phyloP scores from a whole-genome alignment of 2,797 vertebrate genomes.

The Coendou prehensilis region DNA sequence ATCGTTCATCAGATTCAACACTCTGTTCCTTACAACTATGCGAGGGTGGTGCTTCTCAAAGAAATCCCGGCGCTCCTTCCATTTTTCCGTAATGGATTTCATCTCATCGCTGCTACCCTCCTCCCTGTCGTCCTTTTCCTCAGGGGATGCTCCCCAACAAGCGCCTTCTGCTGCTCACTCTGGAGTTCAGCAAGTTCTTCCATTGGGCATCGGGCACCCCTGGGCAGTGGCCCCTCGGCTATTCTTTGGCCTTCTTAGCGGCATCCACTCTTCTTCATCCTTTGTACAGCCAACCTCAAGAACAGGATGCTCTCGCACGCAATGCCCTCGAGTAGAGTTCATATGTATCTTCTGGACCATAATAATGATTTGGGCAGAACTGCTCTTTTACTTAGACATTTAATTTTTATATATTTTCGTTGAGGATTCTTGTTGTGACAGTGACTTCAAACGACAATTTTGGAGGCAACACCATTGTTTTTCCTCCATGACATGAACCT shows the following conservation, averaged over 20 bases:
- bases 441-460: not conserved
- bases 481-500: conserved; percentile 28
- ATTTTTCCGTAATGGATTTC: not conserved
- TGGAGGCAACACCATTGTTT: not conserved
- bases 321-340: not conserved
- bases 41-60: not conserved
- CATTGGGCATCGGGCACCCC: not conserved
- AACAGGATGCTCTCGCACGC: not conserved
- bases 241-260: not conserved
- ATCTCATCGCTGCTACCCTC: not conserved
- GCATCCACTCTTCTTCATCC: not conserved
- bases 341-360: not conserved
- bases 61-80: not conserved
- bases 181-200: not conserved
- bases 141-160: not conserved
- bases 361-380: not conserved
- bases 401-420: not conserved
- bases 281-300: not conserved
- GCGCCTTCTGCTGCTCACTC: not conserved
- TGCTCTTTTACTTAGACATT: conserved; percentile 12
- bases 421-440: not conserved
- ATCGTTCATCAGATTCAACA: not conserved
- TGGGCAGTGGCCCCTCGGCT: not conserved
- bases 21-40: not conserved
- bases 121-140: not conserved